A percentile compares a stretch with the other conserved stretches of the same genome.
phyloP scores from a whole-genome alignment of 1,140 invertebrate species.

The Formica selysi region DNA sequence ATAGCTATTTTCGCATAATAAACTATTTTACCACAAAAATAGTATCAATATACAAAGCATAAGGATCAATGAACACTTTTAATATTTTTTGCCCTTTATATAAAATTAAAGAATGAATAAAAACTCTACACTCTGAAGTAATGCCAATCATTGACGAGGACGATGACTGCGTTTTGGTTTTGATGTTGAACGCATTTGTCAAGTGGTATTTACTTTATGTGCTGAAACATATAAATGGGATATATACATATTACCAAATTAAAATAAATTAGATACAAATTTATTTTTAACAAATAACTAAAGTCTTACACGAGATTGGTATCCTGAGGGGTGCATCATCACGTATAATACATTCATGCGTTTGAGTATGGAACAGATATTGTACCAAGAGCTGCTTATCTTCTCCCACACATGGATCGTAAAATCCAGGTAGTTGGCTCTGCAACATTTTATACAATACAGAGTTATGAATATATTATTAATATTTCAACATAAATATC shows the following conservation, averaged over 20 bases:
- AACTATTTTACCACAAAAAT: constrained; percentile 26
- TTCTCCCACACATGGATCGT: constrained; percentile 97
- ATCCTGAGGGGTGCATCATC: constrained; percentile 93
- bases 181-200: constrained; percentile 77
- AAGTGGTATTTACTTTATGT: constrained; percentile 86
- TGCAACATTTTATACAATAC: constrained; percentile 85
- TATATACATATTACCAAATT: not conserved
- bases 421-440: constrained; percentile 98
- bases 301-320: constrained; percentile 89
- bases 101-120: constrained; percentile 67
- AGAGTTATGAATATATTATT: not conserved
- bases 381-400: constrained; percentile 95
- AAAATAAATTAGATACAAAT: not conserved
- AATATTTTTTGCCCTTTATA: constrained; percentile 56
- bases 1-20: constrained; percentile 27
- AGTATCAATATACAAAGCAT: constrained; percentile 68
- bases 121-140: constrained; percentile 54
- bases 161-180: constrained; percentile 61
- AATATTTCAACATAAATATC: too few relatives aligned
- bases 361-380: constrained; percentile 93
- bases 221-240: constrained; percentile 80
- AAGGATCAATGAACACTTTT: constrained; percentile 67
- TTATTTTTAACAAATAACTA: not conserved
- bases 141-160: constrained; percentile 42
- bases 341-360: constrained; percentile 92